A percentile compares a stretch with the other conserved stretches of the same genome.
These are phyloP conservation scores for Pogonus chalceus DNA, from an alignment of 1,140 invertebrate genomes.

Conservation along the genomic window DNA sequence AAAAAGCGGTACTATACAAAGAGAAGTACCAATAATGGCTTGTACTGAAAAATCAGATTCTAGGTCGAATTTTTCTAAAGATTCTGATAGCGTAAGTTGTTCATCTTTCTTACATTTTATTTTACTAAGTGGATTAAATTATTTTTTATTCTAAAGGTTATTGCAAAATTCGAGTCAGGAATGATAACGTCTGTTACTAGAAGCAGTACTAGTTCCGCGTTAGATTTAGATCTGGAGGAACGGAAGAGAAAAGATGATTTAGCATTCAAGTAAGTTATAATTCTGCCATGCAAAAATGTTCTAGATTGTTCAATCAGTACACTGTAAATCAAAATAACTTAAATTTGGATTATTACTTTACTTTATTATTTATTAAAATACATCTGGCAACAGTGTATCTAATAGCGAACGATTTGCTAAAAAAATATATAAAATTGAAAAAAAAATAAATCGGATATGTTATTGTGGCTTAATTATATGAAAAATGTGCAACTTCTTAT, in stretches of 20 bases:
- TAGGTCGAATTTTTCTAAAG: constrained; percentile 35
- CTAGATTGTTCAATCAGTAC: no score
- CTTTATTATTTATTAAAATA: no score
- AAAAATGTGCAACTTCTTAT: no score
- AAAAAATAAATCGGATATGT: no score
- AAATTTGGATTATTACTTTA: no score
- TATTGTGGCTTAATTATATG: no score
- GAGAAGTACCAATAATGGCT: constrained; percentile 65
- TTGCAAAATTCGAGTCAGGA: constrained; percentile 34
- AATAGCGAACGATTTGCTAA: no score
- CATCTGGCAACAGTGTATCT: no score
- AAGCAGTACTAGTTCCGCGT: constrained; percentile 67
- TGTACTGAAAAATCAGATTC: constrained; percentile 35
- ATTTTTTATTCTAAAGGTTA: constrained; percentile 9
- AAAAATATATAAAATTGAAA: no score
- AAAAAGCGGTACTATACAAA: constrained; percentile 92
- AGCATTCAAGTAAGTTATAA: constrained; percentile 55
- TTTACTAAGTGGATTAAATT: not conserved
- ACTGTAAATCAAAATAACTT: no score
- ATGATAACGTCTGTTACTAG: constrained; percentile 54
- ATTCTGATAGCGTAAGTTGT: constrained; percentile 44
- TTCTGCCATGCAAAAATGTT: not conserved
- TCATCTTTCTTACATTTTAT: not conserved
- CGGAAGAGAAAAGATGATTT: constrained; percentile 59
- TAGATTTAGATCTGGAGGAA: constrained; percentile 59